Evolutionary conservation across 1,140 invertebrate species (phyloP), one percentile per base, ranked within the genome.

Genomic region (Plectrocnemia conspersa): DNA sequence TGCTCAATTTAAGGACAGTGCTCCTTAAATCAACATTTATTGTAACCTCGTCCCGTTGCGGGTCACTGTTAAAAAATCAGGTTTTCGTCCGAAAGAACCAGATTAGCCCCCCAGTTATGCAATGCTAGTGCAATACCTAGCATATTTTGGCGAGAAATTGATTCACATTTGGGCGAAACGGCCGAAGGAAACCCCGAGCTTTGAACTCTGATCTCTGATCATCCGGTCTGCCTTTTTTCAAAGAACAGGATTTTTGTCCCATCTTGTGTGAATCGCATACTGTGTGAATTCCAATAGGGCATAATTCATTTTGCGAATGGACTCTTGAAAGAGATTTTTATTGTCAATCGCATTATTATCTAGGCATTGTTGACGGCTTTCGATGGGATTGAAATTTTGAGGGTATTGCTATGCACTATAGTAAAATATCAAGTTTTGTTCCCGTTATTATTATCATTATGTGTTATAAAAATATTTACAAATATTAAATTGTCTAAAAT

Each of bases 241-340:
- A 11, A 23, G 32, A 59, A 59, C 57, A 46, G 57, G 57, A 59
- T 59, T 45, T 35, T 7, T 33, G 40, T 16, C 29, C 36, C 16
- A 45, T 54, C 52, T 54, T 19, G 53, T 58, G 56, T 42, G 56
- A 53, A 58, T 58, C 35, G 44, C 27, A 44, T 33, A 15, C 35
- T 45, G 57, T 59, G 57, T 59, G 57, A 59, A 59, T 53, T 55
- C 35, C 47, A 25, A 52, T 55, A 44, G 47, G 48, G 52, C 52
- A 59, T 59, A 50, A 59, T 41, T 59, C 57, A 59, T 59, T 52
- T 59, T 59, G 57, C 57, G 57, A 59, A 59, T 27, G 35, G 57
- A 49, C 15, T 18, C 15, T 38, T 24, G 25, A 58, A 58, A 52
- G 42, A 58, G 41, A 46, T 58, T 47, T 35, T 42, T 24, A 29